Conservation (phyloP, 2,797 vertebrate species). For the Gambusia yucatana region DNA sequence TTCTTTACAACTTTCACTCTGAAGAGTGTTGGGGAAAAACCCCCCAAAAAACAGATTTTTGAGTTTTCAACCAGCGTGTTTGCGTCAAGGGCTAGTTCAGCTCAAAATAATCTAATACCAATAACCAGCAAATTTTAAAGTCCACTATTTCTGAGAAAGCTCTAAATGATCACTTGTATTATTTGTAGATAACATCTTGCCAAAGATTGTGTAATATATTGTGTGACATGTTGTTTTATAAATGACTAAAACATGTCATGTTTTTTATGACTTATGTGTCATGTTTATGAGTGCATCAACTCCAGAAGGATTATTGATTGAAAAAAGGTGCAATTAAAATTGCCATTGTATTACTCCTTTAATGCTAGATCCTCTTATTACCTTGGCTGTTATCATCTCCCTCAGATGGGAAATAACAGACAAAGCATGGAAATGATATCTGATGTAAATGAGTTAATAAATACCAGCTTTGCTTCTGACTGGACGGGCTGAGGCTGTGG, state of each 20-base stretch:
- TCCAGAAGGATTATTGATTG: background rate
- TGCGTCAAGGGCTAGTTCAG: background rate
- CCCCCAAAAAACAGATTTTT: background rate
- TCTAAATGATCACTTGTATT: background rate
- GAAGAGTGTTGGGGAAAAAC: background rate
- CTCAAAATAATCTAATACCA: background rate
- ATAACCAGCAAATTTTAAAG: background rate
- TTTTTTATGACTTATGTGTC: no score
- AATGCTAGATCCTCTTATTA: conserved; percentile 29
- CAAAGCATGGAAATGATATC: conserved; percentile 35
- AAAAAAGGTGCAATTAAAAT: conserved; percentile 18
- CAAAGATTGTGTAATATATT: background rate
- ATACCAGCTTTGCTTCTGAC: conserved; percentile 98
- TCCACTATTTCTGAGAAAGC: background rate
- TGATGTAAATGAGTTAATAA: conserved; percentile 54
- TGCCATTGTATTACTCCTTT: conserved; percentile 9
- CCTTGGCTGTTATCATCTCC: conserved; percentile 28
- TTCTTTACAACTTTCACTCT: background rate
- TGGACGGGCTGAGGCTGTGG: conserved; percentile 88
- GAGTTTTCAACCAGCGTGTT: background rate
- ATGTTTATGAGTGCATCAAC: background rate
- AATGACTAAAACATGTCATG: background rate
- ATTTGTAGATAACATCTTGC: background rate
- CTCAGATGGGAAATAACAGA: conserved; percentile 43
- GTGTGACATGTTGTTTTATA: background rate